A percentile compares a stretch with the other conserved stretches of the same genome.
phyloP scores from a whole-genome alignment of 2,113 vertebrate genomes.

The Balaeniceps rex region DNA sequence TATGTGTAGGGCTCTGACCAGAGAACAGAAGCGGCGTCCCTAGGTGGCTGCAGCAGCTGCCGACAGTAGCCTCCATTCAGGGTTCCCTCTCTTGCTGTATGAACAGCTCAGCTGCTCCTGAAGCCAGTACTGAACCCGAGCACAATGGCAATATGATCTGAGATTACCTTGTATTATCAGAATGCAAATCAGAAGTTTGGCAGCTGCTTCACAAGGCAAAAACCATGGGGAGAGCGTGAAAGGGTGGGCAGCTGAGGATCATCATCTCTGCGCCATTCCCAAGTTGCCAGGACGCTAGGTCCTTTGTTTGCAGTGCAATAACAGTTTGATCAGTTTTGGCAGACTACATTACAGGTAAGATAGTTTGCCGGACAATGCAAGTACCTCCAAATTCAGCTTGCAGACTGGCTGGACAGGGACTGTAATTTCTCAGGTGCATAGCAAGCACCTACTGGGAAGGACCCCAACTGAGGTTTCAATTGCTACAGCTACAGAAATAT shows the following conservation, averaged over 20 bases:
- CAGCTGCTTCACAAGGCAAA: not conserved
- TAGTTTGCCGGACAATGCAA: not conserved
- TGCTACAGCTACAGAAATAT: not conserved
- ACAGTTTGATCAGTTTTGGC: not conserved
- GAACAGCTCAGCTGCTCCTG: not conserved
- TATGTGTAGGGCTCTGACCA: not conserved
- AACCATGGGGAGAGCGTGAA: not conserved
- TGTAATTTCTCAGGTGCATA: not conserved
- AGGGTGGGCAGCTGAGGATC: not conserved
- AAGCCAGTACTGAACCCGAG: not conserved
- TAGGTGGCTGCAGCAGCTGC: not conserved
- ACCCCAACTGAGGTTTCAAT: not conserved
- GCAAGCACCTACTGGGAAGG: not conserved
- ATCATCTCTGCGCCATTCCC: not conserved
- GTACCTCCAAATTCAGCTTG: not conserved
- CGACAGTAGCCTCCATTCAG: not conserved
- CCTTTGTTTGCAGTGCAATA: not conserved
- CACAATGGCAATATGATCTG: not conserved
- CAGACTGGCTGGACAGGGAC: not conserved
- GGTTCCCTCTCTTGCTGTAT: not conserved
- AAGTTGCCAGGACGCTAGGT: not conserved
- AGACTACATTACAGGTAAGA: not conserved
- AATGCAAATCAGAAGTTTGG: not conserved
- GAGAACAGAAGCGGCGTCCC: rapidly evolving
- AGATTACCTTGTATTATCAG: not conserved